Conservation (phyloP, 2,797 vertebrate species). For the Pyrocephalus nanus region DNA sequence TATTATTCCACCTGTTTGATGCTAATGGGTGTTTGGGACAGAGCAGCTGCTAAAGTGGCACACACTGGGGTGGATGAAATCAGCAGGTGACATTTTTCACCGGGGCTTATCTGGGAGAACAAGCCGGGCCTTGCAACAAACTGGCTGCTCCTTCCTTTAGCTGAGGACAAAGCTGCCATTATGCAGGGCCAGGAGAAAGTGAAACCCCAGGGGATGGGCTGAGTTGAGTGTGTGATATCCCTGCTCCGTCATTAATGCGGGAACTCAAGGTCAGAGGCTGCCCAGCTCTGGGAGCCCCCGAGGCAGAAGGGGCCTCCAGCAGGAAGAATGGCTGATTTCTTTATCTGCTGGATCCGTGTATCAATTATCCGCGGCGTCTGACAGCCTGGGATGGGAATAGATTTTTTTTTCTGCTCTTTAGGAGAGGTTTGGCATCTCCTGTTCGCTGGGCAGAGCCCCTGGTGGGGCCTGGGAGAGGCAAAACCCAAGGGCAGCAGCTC, state of each 20-base stretch:
- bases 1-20: slow-evolving; percentile 9
- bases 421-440: background rate
- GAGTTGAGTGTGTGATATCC: background rate
- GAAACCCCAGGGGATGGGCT: slow-evolving; percentile 20
- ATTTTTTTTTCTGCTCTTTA: background rate
- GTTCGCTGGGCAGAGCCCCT: background rate
- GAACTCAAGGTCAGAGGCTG: slow-evolving; percentile 31
- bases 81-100: slow-evolving; percentile 47
- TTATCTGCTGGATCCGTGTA: background rate
- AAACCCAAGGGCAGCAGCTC: background rate
- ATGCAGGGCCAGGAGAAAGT: slow-evolving; percentile 34
- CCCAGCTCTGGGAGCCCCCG: background rate
- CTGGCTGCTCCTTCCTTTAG: background rate
- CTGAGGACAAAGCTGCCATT: slow-evolving; percentile 40
- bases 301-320: slow-evolving; percentile 11
- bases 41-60: slow-evolving; percentile 25
- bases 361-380: background rate
- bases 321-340: background rate
- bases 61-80: background rate
- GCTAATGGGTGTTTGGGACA: background rate
- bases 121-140: slow-evolving; percentile 10
- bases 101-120: slow-evolving; percentile 5
- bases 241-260: background rate
- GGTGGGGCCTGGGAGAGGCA: background rate
- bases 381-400: background rate